Evolutionary conservation across 2,888 invertebrate species (phyloP).

Genomic region (Abrostola triplasia): DNA sequence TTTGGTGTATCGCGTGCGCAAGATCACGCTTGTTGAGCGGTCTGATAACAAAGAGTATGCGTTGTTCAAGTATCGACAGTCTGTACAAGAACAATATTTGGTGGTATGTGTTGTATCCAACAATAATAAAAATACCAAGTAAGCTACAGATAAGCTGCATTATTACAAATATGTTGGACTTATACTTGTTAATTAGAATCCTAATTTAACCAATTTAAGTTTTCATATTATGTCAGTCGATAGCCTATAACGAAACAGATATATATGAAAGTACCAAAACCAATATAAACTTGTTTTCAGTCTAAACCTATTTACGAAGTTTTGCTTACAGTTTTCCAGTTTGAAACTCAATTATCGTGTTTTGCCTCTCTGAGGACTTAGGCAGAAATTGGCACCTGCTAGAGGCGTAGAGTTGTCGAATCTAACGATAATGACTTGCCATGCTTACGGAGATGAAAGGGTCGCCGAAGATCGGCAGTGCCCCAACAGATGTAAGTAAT

Average conservation of each 20-base stretch:
- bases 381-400: conserved; percentile 42
- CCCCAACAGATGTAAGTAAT: conserved; percentile 53
- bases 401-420: conserved; percentile 42
- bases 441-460: conserved; percentile 69
- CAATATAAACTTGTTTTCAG: conserved; percentile 45
- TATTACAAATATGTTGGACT: neutral
- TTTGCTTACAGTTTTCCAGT: conserved; percentile 44
- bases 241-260: conserved; percentile 4
- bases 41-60: conserved; percentile 64
- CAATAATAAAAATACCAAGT: neutral
- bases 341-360: conserved; percentile 42
- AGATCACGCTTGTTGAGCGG: conserved; percentile 65
- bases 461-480: conserved; percentile 69
- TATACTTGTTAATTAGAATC: neutral
- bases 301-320: conserved; percentile 31
- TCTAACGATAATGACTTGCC: conserved; percentile 64
- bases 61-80: conserved; percentile 19
- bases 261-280: conserved; percentile 24
- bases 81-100: conserved; percentile 1
- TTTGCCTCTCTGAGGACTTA: conserved; percentile 52
- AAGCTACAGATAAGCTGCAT: too few species aligned
- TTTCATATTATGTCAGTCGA: neutral
- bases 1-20: conserved; percentile 81
- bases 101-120: conserved; percentile 12
- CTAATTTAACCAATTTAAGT: neutral